Evolutionary conservation across 2,113 vertebrate species (phyloP), one percentile per base, ranked within the genome.

Genomic region (Aldabrachelys gigantea): DNA sequence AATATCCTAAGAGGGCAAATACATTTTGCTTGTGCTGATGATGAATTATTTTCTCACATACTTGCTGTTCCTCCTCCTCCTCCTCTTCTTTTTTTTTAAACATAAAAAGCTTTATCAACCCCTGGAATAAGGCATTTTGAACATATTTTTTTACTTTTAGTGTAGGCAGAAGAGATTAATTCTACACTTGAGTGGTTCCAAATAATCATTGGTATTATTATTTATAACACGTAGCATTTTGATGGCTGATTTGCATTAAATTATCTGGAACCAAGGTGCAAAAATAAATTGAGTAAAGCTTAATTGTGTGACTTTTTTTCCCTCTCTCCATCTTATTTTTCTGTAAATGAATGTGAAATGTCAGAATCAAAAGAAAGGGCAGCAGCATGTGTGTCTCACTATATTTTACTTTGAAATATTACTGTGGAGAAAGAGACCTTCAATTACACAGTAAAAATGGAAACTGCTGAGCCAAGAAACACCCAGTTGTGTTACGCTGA

Each of bases 31-130:
- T 65, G 7, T 87, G 54, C 49, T 91, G 79, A 69, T 85, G 80
- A 83, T 49, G 80, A 9, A 80, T 88, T 96, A 76, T 95, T 97
- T 96, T 79, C 81, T 88, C 92, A 69, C 38, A 49, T 91, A 81
- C 80, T 97, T 88, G 54, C 83, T 85, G 47, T 80, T 96, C 69
- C 22, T 82, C 62, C 24, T 93, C 4, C 11, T 41, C 69, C 69
- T 89, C 78, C 22, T 76, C 22, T 88, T 82, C 84, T 82, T 9
- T 54, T 85, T 93, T 54, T 92, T 87, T 22, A 1, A 86, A 65
- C 27, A 50, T 10, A 91, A 25, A 76, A 31, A 72, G n/a, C 65
- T 25, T 84, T 8, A 47, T 29, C 80, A 92, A 91, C 62, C 35
- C 81, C 89, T 82, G n/a, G 27, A 92, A 80, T 38, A 87, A 86